Base-by-base conservation (phyloP, 2,113 vertebrate genomes). In the Artemisiospiza belli region DNA sequence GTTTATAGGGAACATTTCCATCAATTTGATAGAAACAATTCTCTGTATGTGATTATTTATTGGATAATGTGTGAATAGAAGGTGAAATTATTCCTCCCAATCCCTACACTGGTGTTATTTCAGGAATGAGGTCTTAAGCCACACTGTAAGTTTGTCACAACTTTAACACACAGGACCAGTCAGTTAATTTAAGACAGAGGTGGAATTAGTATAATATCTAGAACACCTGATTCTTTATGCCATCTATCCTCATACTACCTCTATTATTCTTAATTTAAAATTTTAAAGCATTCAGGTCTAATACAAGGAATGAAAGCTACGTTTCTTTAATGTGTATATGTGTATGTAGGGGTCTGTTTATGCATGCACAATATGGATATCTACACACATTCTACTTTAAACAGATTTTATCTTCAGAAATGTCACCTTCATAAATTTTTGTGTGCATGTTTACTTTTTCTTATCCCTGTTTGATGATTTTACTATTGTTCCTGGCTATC, bases 381-480 rank as follows among this genome's bases (percentile, higher is more conserved):
- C 64, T 11, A 72, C 7, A 15, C 5, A 12, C 2, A 13, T 3
- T 21, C 39, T 28, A 18, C 5, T 54, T 20, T 35, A 52, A 90
- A 72, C 15, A 27, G 5, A 64, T 31, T 72, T 90, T 74, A 25
- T 46, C 18, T 49, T 76, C 47, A 22, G 22, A 95, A 92, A 85
- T 25, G 6, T 46, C 81, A 62, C 33, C 59, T 64, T 33, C 9
- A 55, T 55, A 62, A 49, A 58, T 25, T 11, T 66, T 67, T 49
- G 49, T 83, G 79, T 73, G 64, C n/a, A 17, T 33, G 16, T n/a
- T 62, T 94, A n/a, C 25, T 88, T 93, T 75, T 83, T 28, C 44
- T 63, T 90, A 75, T 73, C 52, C 6, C 68, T 70, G 27, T 83
- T 64, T 92, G 87, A 96, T 87, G 46, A 73, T 90, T 94, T 81